A percentile compares a stretch with the other conserved stretches of the same genome.
Evolutionary conservation across 2,113 vertebrate species (phyloP).

Genomic region (Pituophis catenifer): DNA sequence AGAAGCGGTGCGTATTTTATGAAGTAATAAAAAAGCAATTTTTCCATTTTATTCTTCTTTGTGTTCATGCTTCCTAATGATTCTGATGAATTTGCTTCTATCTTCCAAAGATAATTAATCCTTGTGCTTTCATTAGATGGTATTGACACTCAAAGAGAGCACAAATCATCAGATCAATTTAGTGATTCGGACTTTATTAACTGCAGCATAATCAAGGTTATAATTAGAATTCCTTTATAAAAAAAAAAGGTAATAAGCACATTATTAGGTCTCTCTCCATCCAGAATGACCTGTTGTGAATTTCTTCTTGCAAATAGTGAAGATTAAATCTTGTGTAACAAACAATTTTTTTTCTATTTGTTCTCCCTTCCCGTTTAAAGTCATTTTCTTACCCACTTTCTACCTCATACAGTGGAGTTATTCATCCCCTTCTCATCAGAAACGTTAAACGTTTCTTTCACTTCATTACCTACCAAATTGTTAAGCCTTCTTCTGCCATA

Average conservation of each 20-base stretch:
- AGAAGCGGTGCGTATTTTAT: not conserved
- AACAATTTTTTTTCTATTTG: constrained; percentile 12
- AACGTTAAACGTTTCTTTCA: constrained; percentile 6
- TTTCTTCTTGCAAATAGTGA: constrained; percentile 2
- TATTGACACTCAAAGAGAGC: not conserved
- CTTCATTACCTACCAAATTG: not conserved
- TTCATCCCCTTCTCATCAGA: not conserved
- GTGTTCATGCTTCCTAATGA: not conserved
- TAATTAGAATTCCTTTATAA: not conserved
- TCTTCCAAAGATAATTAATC: not conserved
- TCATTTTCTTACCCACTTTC: constrained; percentile 17
- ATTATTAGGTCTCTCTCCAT: not conserved
- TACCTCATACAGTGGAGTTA: not conserved
- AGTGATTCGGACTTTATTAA: not conserved
- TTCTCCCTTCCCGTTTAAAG: not conserved
- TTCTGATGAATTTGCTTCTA: not conserved
- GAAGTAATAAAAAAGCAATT: not conserved
- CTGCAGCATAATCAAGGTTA: not conserved
- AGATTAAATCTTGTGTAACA: not conserved
- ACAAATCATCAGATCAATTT: not conserved
- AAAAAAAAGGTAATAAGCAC: not conserved
- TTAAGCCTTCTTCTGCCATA: not conserved
- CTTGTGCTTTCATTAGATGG: not conserved
- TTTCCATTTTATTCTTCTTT: not conserved
- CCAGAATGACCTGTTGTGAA: not conserved